Conservation (phyloP, 2,888 invertebrate genomes). For the Eilema depressum region DNA sequence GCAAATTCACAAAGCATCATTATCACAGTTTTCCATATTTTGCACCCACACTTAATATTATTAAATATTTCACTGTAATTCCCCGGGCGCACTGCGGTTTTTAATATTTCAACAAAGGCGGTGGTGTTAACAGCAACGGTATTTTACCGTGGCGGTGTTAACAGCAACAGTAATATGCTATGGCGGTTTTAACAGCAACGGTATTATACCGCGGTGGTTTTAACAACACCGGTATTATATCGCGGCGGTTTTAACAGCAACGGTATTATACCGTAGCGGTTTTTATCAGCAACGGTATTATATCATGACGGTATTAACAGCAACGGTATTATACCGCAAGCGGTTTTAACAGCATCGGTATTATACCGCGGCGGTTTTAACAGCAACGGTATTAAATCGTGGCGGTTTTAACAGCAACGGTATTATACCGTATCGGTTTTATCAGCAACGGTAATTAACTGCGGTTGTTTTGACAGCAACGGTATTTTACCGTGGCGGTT, state of each 20-base stretch:
- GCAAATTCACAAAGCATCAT: conserved; percentile 74
- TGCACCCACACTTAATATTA: conserved; percentile 70
- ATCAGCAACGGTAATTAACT: no score
- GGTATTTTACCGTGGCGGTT: no score
- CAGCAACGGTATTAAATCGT: no score
- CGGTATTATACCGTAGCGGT: neutral
- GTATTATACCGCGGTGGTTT: no score
- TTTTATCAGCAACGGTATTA: no score
- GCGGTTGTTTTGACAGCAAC: neutral
- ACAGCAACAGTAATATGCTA: neutral
- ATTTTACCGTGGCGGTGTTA: neutral
- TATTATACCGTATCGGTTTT: no score
- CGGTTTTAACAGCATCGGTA: no score
- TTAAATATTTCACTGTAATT: conserved; percentile 21
- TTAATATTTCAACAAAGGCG: neutral
- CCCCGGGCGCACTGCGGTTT: neutral
- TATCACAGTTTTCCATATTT: conserved; percentile 80
- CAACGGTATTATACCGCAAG: no score
- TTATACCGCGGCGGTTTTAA: no score
- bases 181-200: no score
- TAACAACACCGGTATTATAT: neutral
- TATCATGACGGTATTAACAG: neutral
- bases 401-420: no score
- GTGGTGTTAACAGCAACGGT: neutral
- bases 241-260: neutral